phyloP scores from a whole-genome alignment of 1,140 invertebrate species.

The Lithobius niger region DNA sequence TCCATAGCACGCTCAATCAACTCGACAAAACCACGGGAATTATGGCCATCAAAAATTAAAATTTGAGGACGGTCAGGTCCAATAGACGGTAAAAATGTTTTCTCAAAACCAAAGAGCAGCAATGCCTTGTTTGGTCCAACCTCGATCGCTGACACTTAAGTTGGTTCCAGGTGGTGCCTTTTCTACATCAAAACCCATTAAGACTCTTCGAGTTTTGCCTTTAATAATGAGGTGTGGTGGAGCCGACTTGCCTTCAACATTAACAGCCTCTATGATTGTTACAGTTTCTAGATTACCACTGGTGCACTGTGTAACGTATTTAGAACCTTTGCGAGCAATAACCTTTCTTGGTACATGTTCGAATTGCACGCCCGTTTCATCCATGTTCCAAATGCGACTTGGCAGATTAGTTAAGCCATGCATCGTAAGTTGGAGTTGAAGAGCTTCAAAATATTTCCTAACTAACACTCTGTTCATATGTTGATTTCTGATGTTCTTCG shows the following conservation, averaged over 20 bases:
- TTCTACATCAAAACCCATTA: neutral
- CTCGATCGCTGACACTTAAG: neutral
- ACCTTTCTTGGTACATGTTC: slow-evolving; percentile 1
- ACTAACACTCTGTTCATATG: neutral
- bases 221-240: slow-evolving; percentile 4
- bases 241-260: neutral
- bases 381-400: slow-evolving; percentile 3
- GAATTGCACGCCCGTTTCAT: slow-evolving; percentile 1
- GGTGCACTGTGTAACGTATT: neutral
- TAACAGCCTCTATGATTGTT: neutral
- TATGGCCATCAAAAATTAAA: slow-evolving; percentile 2
- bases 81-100: neutral
- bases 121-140: slow-evolving; percentile 5
- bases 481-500: slow-evolving; percentile 12
- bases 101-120: neutral
- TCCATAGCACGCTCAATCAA: slow-evolving; percentile 4
- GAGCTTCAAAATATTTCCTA: neutral
- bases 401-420: neutral
- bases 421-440: neutral
- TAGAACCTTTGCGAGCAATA: neutral
- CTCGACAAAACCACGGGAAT: neutral
- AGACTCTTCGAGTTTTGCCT: neutral
- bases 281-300: slow-evolving; percentile 6
- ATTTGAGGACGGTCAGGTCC: neutral
- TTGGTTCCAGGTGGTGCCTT: neutral